A percentile compares a stretch with the other conserved stretches of the same genome.
Evolutionary conservation across 2,113 vertebrate species (phyloP).

Genomic region (Sapayoa aenigma): DNA sequence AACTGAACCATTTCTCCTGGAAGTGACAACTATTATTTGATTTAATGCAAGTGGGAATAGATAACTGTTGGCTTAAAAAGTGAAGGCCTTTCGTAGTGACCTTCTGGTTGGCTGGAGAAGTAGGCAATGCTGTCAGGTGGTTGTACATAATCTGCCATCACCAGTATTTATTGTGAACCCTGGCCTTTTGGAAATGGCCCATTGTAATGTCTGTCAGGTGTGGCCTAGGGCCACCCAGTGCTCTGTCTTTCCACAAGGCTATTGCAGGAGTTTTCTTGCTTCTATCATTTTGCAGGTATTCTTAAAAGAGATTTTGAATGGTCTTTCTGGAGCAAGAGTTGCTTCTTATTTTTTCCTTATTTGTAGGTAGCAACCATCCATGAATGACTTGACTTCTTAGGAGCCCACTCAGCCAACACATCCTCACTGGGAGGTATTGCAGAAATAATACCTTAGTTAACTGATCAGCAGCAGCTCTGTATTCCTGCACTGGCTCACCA

Average conservation of each 20-base stretch:
- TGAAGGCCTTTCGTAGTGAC: not conserved
- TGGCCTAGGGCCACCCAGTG: not conserved
- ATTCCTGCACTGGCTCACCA: not conserved
- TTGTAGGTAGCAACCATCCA: not conserved
- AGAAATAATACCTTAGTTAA: not conserved
- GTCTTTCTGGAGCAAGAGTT: not conserved
- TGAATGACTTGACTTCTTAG: not conserved
- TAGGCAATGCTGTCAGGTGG: not conserved
- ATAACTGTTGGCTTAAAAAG: not conserved
- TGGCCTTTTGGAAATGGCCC: not conserved
- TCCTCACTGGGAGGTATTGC: not conserved
- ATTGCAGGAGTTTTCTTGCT: not conserved
- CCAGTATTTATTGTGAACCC: not conserved
- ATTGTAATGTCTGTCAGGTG: not conserved
- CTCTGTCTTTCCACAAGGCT: not conserved
- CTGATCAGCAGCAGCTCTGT: not conserved
- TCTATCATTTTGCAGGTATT: not conserved
- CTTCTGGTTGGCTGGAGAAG: not conserved
- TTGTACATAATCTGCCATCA: not conserved
- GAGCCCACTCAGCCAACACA: not conserved
- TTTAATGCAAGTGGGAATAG: not conserved
- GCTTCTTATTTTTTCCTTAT: not conserved
- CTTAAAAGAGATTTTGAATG: not conserved
- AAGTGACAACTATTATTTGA: not conserved
- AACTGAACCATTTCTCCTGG: not conserved